A percentile compares a stretch with the other conserved stretches of the same genome.
phyloP scores from a whole-genome alignment of 2,888 invertebrate genomes.

The Isoperla grammatica region DNA sequence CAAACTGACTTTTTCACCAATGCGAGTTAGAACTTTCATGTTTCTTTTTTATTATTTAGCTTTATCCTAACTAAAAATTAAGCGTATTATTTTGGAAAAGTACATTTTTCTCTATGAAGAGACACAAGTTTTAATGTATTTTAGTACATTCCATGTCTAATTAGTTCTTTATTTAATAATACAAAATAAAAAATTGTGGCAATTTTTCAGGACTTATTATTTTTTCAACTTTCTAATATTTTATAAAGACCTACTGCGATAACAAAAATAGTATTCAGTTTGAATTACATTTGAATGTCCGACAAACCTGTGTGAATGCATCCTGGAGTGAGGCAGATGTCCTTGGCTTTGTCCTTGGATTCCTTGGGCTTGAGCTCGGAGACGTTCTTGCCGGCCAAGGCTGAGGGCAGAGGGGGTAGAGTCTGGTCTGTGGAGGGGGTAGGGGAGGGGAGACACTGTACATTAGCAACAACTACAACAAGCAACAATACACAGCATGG shows the following conservation, averaged over 20 bases:
- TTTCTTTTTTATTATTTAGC: too few species aligned
- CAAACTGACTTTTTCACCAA: too few species aligned
- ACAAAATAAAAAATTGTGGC: not conserved
- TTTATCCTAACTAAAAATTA: too few species aligned
- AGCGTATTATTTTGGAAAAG: too few species aligned
- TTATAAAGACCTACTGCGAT: too few species aligned
- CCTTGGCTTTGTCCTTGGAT: constrained; percentile 41
- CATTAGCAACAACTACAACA: constrained; percentile 14
- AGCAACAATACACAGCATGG: not conserved
- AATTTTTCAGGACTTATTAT: constrained; percentile 1
- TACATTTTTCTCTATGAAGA: too few species aligned
- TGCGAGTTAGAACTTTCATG: too few species aligned
- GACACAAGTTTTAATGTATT: too few species aligned
- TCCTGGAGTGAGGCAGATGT: constrained; percentile 65
- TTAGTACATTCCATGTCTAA: too few species aligned
- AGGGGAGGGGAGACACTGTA: constrained; percentile 1
- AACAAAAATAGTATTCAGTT: too few species aligned
- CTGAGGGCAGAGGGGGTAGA: constrained; percentile 37
- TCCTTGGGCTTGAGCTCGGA: not conserved
- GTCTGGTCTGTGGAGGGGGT: not conserved
- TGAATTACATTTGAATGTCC: too few species aligned
- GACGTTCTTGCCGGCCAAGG: constrained; percentile 35
- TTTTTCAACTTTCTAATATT: not conserved
- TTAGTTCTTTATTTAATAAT: too few species aligned
- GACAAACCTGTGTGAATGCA: constrained; percentile 71